Evolutionary conservation across 1,140 invertebrate species (phyloP), one percentile per base, ranked within the genome.

Genomic region (Listronotus oregonensis): DNA sequence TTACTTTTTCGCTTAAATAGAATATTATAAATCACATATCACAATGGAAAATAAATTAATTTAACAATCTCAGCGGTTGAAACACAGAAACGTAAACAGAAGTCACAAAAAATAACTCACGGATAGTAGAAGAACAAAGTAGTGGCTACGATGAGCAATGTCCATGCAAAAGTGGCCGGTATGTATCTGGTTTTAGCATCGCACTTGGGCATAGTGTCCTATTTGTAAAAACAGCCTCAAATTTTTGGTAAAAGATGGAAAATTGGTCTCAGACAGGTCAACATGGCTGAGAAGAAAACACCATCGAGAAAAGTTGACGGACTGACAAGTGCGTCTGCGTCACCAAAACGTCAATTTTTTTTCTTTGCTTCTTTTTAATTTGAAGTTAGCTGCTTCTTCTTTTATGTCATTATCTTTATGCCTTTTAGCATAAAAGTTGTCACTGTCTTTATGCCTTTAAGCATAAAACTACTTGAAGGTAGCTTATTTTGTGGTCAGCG

Each of bases 161-260:
- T 89, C 96, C 96, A 99, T 77, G 96, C 96, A 84, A 96, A 93
- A 77, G 92, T 92, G 77, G 95, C 95, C 80, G 96, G 96, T 83
- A 97, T 89, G 84, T 93, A 95, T 85, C 91, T 91, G 78, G 92
- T 94, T 82, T 91, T 93, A 77, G 92, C 88, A 85, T 93, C 91
- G 86, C 92, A 94, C 91, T 91, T 91, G 85, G 91, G 90, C 92
- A 94, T 94, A 86, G 85, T 90, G 86, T 81, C 49, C 60, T 61
- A 67, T 68, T 68, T 62, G 44, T 17, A 51, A 27, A 55, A 62
- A 60, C 63, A 51, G 66, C 66, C 70, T 75, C 67, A 74, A 73
- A 69, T 62, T 60, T 65, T 74, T 39, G 50, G 65, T 39, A 64
- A 81, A 83, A 81, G 79, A 80, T 81, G 78, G 75, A 80, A 77